These are phyloP conservation scores for Malthinus flaveolus DNA, from an alignment of 2,888 invertebrate genomes.

Conservation along the genomic window DNA sequence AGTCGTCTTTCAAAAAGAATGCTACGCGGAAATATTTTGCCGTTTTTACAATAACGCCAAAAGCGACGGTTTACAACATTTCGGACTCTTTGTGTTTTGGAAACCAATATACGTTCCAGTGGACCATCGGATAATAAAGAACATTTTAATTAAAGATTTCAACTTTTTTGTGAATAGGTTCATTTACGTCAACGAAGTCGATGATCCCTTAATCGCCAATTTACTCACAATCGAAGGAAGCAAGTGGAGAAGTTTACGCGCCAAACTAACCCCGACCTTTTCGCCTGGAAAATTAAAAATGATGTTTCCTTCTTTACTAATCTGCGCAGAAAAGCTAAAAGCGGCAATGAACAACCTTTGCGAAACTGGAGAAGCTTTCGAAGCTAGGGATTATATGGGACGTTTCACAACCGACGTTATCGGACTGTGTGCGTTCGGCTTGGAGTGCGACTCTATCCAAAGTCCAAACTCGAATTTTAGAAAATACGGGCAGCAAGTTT, in stretches of 20 bases:
- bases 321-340: constrained; percentile 17
- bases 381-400: constrained; percentile 54
- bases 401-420: constrained; percentile 63
- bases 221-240: too few species aligned
- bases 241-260: constrained; percentile 5
- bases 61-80: too few species aligned
- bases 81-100: too few species aligned
- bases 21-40: too few species aligned
- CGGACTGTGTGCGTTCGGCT: constrained; percentile 62
- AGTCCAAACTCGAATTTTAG: constrained; percentile 58
- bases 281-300: constrained; percentile 33
- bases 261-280: constrained; percentile 31
- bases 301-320: constrained; percentile 27
- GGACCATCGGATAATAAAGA: too few species aligned
- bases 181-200: too few species aligned
- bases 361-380: constrained; percentile 13
- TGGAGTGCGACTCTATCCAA: constrained; percentile 61
- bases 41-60: too few species aligned
- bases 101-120: too few species aligned
- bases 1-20: too few species aligned
- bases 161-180: too few species aligned
- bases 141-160: too few species aligned
- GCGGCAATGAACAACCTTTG: constrained; percentile 10
- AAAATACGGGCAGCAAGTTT: constrained; percentile 30
- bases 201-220: too few species aligned